Evolutionary conservation across 2,888 invertebrate species (phyloP).

Genomic region (Brachylomia viminalis): DNA sequence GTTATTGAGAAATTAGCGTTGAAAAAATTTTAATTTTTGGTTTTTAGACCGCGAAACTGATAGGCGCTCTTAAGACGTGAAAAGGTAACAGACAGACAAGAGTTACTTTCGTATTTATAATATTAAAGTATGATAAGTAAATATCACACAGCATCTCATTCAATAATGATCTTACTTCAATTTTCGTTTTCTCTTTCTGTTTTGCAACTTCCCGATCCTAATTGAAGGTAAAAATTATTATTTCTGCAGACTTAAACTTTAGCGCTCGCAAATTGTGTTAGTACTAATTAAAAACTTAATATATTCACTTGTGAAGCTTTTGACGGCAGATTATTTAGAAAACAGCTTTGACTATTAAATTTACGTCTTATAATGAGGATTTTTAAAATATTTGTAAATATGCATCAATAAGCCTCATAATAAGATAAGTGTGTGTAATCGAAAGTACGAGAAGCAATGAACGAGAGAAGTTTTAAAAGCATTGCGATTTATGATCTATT

Average conservation of each 20-base stretch:
- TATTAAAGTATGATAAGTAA: background rate
- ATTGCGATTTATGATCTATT: background rate
- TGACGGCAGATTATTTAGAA: conserved; percentile 46
- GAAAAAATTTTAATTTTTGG: no score
- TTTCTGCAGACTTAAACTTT: conserved; percentile 48
- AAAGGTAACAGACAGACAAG: background rate
- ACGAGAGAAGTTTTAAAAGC: background rate
- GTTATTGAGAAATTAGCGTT: no score
- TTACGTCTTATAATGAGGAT: conserved; percentile 31
- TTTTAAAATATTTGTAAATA: conserved; percentile 13
- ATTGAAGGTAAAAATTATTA: conserved; percentile 53
- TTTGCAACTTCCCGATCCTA: conserved; percentile 31
- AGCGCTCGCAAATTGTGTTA: conserved; percentile 53
- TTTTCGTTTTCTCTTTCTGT: conserved; percentile 19
- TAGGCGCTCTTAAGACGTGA: no score
- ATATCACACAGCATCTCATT: conserved; percentile 21
- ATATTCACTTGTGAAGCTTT: conserved; percentile 51
- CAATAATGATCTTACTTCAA: conserved; percentile 27
- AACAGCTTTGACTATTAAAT: conserved; percentile 52
- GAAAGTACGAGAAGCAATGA: background rate
- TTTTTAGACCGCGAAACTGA: no score
- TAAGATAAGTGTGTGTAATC: background rate
- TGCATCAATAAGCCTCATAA: background rate
- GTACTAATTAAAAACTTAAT: conserved; percentile 59
- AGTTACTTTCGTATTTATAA: background rate